Percentiles rank a stretch among this genome's conserved stretches.
Conservation (phyloP, 2,113 vertebrate species). For the Notarius lentiginosus region DNA sequence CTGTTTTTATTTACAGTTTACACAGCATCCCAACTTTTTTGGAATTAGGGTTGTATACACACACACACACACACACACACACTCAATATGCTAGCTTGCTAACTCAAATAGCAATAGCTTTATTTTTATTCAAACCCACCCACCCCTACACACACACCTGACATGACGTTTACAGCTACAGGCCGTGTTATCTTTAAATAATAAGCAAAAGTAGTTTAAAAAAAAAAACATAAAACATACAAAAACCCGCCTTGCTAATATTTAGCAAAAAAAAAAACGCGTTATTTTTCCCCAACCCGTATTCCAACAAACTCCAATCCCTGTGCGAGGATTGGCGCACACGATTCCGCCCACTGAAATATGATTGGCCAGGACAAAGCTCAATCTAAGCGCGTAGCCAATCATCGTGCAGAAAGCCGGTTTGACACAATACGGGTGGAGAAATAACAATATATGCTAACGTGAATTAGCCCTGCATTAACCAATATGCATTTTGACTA, state of each 20-base stretch:
- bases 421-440: not conserved
- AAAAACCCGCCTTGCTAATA: not conserved
- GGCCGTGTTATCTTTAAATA: not conserved
- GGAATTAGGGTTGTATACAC: too few relatives aligned
- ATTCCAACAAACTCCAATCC: not conserved
- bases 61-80: too few relatives aligned
- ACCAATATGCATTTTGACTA: constrained; percentile 1
- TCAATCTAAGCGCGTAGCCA: not conserved
- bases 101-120: not conserved
- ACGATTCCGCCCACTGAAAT: not conserved
- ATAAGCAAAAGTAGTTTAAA: not conserved
- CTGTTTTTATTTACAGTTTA: too few relatives aligned
- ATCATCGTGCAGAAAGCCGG: not conserved
- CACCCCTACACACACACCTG: not conserved
- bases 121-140: not conserved
- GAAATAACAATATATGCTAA: not conserved
- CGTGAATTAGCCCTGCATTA: constrained; percentile 12
- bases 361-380: not conserved
- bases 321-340: not conserved
- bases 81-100: not conserved
- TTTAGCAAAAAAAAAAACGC: not conserved
- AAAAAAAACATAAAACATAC: not conserved
- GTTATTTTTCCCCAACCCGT: not conserved
- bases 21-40: too few relatives aligned
- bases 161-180: not conserved